Conservation (phyloP, 1,140 invertebrate genomes). For the Sinonovacula constricta region DNA sequence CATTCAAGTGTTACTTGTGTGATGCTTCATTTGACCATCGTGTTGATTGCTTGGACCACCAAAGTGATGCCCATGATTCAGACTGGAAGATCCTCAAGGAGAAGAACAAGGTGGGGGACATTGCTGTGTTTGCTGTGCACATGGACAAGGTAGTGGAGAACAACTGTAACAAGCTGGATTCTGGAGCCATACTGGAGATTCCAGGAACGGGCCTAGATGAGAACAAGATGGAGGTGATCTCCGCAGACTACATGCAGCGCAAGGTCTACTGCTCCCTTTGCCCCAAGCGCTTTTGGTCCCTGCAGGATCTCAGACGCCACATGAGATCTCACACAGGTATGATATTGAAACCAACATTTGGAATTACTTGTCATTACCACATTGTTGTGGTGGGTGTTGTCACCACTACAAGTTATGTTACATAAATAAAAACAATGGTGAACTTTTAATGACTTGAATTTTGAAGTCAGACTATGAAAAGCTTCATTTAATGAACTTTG, state of each 20-base stretch:
- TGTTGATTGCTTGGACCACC: slow-evolving; percentile 89
- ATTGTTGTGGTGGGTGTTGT: too few species aligned
- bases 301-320: slow-evolving; percentile 93
- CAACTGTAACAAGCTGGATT: slow-evolving; percentile 64
- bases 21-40: slow-evolving; percentile 90
- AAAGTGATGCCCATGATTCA: slow-evolving; percentile 84
- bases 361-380: too few species aligned
- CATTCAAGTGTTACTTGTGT: slow-evolving; percentile 95
- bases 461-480: too few species aligned
- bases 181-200: slow-evolving; percentile 59
- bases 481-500: too few species aligned
- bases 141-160: slow-evolving; percentile 73
- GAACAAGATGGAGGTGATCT: slow-evolving; percentile 79
- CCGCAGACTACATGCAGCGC: slow-evolving; percentile 90
- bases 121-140: slow-evolving; percentile 64
- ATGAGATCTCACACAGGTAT: slow-evolving; percentile 84
- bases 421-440: too few species aligned
- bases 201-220: slow-evolving; percentile 80
- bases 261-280: slow-evolving; percentile 89
- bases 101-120: slow-evolving; percentile 71
- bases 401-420: too few species aligned
- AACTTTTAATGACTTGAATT: too few species aligned
- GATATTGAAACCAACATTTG: too few species aligned
- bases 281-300: slow-evolving; percentile 94
- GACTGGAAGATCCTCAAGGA: slow-evolving; percentile 76